phyloP scores from a whole-genome alignment of 2,797 vertebrate species.

The Microcaecilia unicolor region DNA sequence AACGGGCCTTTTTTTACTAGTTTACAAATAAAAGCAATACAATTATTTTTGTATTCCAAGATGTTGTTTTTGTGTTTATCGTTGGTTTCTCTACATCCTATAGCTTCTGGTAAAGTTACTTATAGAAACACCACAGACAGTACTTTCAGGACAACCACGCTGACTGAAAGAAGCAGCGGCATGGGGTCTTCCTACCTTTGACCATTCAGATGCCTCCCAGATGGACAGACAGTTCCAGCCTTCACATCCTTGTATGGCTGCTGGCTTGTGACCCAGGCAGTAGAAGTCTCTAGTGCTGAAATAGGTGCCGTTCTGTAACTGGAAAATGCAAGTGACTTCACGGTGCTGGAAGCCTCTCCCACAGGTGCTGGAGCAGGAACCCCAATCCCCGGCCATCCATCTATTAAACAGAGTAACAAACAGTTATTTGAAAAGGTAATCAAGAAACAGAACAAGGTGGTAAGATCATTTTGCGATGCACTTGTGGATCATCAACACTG shows the following conservation, averaged over 20 bases:
- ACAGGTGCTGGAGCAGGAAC: slow-evolving; percentile 79
- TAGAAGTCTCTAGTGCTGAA: slow-evolving; percentile 73
- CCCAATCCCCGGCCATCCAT: slow-evolving; percentile 84
- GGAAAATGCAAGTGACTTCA: slow-evolving; percentile 77
- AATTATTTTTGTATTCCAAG: no score
- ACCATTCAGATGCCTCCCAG: slow-evolving; percentile 94
- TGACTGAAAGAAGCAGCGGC: no score
- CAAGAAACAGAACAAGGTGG: neutral
- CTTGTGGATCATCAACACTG: no score
- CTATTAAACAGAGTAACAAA: slow-evolving; percentile 57
- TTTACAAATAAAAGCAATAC: no score
- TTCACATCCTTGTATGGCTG: slow-evolving; percentile 72
- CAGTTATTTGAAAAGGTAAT: slow-evolving; percentile 2
- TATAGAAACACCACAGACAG: slow-evolving; percentile 20
- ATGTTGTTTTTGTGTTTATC: no score
- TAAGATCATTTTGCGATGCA: neutral
- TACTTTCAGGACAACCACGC: no score
- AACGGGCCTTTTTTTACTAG: no score
- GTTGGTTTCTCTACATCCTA: no score
- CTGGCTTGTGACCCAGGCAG: slow-evolving; percentile 72
- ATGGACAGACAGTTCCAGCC: slow-evolving; percentile 78
- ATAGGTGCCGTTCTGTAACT: slow-evolving; percentile 80
- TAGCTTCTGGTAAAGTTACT: no score
- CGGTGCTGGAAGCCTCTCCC: slow-evolving; percentile 78
- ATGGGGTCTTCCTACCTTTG: slow-evolving; percentile 61